Evolutionary conservation across 1,140 invertebrate species (phyloP), one percentile per base, ranked within the genome.

Genomic region (Habropoda laboriosa): DNA sequence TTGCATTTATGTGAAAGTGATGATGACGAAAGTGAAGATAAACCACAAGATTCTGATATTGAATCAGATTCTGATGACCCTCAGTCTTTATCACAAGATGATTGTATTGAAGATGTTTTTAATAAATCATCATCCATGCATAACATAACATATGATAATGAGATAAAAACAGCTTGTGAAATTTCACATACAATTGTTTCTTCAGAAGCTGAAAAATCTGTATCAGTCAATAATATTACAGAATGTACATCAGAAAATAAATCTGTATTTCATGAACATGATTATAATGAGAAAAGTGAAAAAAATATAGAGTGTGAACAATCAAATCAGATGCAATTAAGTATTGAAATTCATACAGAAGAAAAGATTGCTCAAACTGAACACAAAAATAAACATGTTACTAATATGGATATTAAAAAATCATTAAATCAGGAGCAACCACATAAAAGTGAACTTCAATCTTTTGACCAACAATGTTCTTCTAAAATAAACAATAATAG

Each of bases 11-110:
- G 45, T 58, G 86, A 87, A 18, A 83, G 64, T 10, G 88, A 90
- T 24, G 89, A 90, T n/a, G 90, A 90, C 42, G 85, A 88, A 6
- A 86, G 75, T 38, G 87, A 90, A 30, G 84, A 90, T 32, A 84
- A 79, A 35, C 10, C 71, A n/a, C 47, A 24, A 21, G 78, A 83
- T 55, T 85, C 78, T 51, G 83, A 83, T 61, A 79, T 78, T 13
- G 85, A 90, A 13, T 84, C 72, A 24, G 86, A 89, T 55, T 58
- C 38, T 13, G 85, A 89, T 49, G 80, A 88, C 32, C 16, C 70
- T 35, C 77, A 84, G 4, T 40, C 45, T 58, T 13, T 88, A 30
- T 53, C 58, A 6, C 45, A 67, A 45, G 61, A 82, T 27, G 42
- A 80, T 66, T 45, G 10, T 27, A 0, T 30, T 24, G 66, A 81